A percentile compares a stretch with the other conserved stretches of the same genome.
These are phyloP conservation scores for Galerucella nymphaeae DNA, from an alignment of 2,888 invertebrate genomes.

Conservation along the genomic window DNA sequence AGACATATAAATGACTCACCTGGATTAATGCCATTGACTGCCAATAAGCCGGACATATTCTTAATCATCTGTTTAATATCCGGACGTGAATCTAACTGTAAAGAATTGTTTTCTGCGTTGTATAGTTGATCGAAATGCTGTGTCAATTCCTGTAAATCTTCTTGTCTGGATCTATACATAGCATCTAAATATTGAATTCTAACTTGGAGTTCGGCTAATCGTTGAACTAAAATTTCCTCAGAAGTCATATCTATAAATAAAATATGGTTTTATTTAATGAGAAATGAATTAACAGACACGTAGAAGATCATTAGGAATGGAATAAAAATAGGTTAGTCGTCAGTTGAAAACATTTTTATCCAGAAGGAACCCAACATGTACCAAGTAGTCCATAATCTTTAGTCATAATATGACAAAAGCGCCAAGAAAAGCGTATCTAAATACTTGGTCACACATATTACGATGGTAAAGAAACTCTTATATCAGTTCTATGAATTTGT, in stretches of 20 bases:
- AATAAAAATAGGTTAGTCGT: no score
- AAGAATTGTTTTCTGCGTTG: constrained; percentile 54
- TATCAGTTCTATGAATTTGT: no score
- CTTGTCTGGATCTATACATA: constrained; percentile 80
- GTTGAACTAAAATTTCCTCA: constrained; percentile 75
- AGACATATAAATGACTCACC: constrained; percentile 64
- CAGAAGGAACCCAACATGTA: no score
- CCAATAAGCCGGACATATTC: constrained; percentile 66
- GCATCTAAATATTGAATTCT: constrained; percentile 83
- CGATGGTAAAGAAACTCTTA: no score
- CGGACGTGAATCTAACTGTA: constrained; percentile 56
- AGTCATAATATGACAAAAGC: no score
- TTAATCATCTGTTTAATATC: constrained; percentile 59
- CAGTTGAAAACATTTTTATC: no score
- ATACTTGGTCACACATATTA: no score
- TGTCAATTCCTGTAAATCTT: constrained; percentile 78
- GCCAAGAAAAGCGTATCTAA: no score
- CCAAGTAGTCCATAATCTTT: no score
- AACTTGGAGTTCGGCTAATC: constrained; percentile 81
- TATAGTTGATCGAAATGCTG: constrained; percentile 71
- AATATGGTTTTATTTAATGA: not conserved
- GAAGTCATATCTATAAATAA: constrained; percentile 70
- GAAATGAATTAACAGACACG: not conserved
- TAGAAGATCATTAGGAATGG: no score
- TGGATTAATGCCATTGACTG: constrained; percentile 64